Evolutionary conservation across 2,797 vertebrate genomes (phyloP), one percentile per base, ranked within the genome.

Genomic region (Delichon dasypus): DNA sequence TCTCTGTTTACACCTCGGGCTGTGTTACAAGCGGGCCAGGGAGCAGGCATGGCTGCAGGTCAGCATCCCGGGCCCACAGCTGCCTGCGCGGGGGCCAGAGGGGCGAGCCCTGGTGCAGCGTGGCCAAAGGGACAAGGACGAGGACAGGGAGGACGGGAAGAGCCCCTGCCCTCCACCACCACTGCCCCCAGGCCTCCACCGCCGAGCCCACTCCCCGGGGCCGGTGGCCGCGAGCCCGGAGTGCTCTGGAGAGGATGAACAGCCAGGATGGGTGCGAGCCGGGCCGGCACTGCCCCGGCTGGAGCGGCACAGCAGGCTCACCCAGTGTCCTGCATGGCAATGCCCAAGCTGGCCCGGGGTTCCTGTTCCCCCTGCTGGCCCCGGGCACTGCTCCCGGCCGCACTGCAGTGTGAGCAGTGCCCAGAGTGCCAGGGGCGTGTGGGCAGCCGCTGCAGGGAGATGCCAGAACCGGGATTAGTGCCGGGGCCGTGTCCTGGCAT

Each of bases 321-420:
- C 5, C 30, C 0, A 0, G 18, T 4, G 29, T 6, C 38, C 20
- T 0, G 1, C 10, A 2, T 22, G 38, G 61, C 10, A 55, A n/a
- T 55, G 62, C 34, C 54, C 62, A 7, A 9, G 27, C 73, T 45
- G 73, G 30, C 34, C 50, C 3, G 34, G 42, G 29, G 36, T 23
- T 51, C 16, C 40, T 62, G 55, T 7, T 66, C 14, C 34, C 38
- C 29, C 34, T 51, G 26, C 65, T 58, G 5, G 5, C 48, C 23
- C 0, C 0, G 3, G 55, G 32, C 73, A 18, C 5, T 1, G 10
- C 14, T 13, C 16, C 47, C 73, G 14, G 38, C 3, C 27, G 66
- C 9, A 4, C 25, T 22, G 12, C 2, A 0, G 64, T 0, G 8
- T 26, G 70, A 2, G n/a, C 65, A 0, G 0, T 25, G 18, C 44